Conservation (phyloP, 1,140 invertebrate genomes). For the Lordiphosa clarofinis region DNA sequence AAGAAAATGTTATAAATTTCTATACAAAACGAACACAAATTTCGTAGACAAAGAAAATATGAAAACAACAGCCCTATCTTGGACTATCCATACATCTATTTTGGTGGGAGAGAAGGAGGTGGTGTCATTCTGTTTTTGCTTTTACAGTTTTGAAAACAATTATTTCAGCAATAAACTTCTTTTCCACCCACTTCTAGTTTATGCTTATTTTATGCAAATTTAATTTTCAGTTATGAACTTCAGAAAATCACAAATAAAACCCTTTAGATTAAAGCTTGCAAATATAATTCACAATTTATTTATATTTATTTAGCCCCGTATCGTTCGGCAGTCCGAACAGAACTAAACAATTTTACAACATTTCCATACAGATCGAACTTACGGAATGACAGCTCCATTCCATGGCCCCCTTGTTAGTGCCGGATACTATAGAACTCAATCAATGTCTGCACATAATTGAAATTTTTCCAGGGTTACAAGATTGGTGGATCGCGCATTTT, state of each 20-base stretch:
- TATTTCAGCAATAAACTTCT: constrained; percentile 20
- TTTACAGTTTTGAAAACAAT: constrained; percentile 31
- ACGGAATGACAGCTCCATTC: too few relatives aligned
- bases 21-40: constrained; percentile 69
- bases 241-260: constrained; percentile 13
- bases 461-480: too few relatives aligned
- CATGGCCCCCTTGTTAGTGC: too few relatives aligned
- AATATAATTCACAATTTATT: too few relatives aligned
- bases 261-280: not conserved
- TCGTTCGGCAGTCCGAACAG: too few relatives aligned
- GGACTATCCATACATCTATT: constrained; percentile 46
- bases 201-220: constrained; percentile 48
- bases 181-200: not conserved
- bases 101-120: constrained; percentile 3
- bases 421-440: too few relatives aligned
- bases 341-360: too few relatives aligned
- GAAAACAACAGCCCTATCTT: constrained; percentile 54
- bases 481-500: too few relatives aligned
- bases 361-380: too few relatives aligned
- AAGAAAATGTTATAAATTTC: constrained; percentile 72
- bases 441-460: too few relatives aligned
- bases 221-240: constrained; percentile 43
- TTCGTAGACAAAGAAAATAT: constrained; percentile 64
- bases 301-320: not conserved
- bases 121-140: constrained; percentile 18